These are phyloP conservation scores for Zenarchopterus dispar DNA, from an alignment of 2,797 vertebrate genomes.

Conservation along the genomic window DNA sequence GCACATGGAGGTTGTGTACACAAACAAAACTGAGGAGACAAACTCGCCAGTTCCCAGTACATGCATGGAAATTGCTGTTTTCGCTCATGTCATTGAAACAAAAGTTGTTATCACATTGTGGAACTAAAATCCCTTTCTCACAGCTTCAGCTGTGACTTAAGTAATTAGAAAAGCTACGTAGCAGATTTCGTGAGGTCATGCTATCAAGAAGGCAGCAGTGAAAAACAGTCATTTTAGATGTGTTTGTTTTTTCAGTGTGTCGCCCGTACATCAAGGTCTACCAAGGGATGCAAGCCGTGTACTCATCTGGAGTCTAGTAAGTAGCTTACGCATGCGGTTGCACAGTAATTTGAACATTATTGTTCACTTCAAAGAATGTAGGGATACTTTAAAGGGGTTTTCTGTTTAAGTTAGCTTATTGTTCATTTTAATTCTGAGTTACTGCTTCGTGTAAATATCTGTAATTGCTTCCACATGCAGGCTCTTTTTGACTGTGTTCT, in stretches of 20 bases:
- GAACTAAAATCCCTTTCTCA: conserved; percentile 45
- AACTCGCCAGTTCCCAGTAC: conserved; percentile 46
- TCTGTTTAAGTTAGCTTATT: conserved; percentile 27
- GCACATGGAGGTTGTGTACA: conserved; percentile 46
- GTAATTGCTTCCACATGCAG: conserved; percentile 22
- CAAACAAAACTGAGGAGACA: conserved; percentile 42
- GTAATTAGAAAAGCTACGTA: conserved; percentile 12
- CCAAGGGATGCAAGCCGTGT: conserved; percentile 94
- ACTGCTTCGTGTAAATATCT: conserved; percentile 31
- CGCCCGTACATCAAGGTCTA: conserved; percentile 93
- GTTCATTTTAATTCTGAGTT: conserved; percentile 20
- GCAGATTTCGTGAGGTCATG: neutral
- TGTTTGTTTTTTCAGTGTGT: conserved; percentile 80
- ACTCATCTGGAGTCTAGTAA: conserved; percentile 96
- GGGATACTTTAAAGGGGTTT: conserved; percentile 26
- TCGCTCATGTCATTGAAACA: conserved; percentile 48
- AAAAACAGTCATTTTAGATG: conserved; percentile 11
- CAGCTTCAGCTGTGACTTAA: conserved; percentile 34
- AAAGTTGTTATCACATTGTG: conserved; percentile 27
- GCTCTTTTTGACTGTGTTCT: conserved; percentile 15
- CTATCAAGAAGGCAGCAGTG: neutral
- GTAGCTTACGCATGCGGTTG: conserved; percentile 63
- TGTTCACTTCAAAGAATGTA: conserved; percentile 26
- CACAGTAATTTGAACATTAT: conserved; percentile 4
- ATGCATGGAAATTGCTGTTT: conserved; percentile 64